Evolutionary conservation across 2,113 vertebrate genomes (phyloP).

Genomic region (Sarotherodon lohbergeri): DNA sequence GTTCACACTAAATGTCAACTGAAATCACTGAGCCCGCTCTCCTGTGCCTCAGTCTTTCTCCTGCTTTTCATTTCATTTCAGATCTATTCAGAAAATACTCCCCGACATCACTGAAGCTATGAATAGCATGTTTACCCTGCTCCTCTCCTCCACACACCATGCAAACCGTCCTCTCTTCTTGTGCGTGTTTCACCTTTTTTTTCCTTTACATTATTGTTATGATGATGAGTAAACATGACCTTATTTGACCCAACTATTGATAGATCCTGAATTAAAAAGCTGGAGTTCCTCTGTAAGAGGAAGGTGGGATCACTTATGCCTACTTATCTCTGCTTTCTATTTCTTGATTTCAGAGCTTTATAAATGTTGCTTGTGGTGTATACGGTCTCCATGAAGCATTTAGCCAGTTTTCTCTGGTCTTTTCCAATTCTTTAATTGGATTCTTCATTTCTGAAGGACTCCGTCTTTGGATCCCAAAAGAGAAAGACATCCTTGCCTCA

Average conservation of each 20-base stretch:
- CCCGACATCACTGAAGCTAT: neutral
- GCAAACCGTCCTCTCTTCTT: neutral
- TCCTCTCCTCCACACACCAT: neutral
- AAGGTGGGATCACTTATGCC: neutral
- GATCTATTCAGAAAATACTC: neutral
- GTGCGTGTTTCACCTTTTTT: neutral
- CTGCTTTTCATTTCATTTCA: neutral
- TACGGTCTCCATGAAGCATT: neutral
- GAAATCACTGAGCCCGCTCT: neutral
- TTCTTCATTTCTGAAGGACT: constrained; percentile 13
- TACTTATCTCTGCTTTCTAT: neutral
- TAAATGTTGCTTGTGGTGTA: neutral
- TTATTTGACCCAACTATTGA: neutral
- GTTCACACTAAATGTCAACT: constrained; percentile 41
- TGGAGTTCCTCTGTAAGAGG: neutral
- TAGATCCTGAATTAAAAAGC: neutral
- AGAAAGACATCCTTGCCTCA: neutral
- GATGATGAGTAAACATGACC: neutral
- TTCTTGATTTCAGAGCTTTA: neutral
- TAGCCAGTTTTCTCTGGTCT: neutral
- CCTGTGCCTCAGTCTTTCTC: neutral
- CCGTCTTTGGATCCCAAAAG: neutral
- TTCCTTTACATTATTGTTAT: neutral
- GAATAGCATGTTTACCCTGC: neutral
- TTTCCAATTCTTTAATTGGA: constrained; percentile 41